Percentiles rank a stretch among this genome's conserved stretches.
Conservation (phyloP, 2,888 invertebrate genomes). For the Rotaria macrura region DNA sequence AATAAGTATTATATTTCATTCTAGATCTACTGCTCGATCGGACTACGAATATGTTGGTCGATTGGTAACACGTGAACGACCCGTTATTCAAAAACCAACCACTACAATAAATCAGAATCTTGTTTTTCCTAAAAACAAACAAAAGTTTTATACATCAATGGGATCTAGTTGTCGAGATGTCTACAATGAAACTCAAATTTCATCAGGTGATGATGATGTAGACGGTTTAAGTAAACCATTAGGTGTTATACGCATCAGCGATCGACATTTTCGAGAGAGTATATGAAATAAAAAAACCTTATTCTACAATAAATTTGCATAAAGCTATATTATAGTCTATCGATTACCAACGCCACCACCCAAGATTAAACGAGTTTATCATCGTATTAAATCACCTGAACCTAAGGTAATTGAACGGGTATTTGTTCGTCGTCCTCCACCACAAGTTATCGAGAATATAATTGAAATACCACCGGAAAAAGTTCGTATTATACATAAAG, state of each 20-base stretch:
- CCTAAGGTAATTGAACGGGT: background rate
- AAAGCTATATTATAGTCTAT: background rate
- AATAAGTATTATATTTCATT: no score
- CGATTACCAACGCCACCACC: conserved; percentile 12
- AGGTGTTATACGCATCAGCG: background rate
- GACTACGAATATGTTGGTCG: background rate
- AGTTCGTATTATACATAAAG: background rate
- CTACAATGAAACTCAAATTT: background rate
- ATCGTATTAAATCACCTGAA: conserved; percentile 7
- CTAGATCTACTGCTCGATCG: background rate
- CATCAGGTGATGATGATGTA: background rate
- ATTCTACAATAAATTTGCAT: background rate
- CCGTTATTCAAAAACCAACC: background rate
- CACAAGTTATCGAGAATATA: conserved; percentile 1
- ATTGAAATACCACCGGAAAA: background rate
- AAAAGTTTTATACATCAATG: background rate
- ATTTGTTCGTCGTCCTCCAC: conserved; percentile 7
- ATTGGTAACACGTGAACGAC: background rate
- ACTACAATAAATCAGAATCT: background rate
- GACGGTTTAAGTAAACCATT: conserved; percentile 5
- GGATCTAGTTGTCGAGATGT: background rate
- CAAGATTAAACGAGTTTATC: background rate
- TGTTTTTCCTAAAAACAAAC: background rate
- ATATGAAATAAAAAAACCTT: background rate
- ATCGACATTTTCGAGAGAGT: background rate